phyloP scores from a whole-genome alignment of 2,113 vertebrate genomes.

The Tor tambroides region DNA sequence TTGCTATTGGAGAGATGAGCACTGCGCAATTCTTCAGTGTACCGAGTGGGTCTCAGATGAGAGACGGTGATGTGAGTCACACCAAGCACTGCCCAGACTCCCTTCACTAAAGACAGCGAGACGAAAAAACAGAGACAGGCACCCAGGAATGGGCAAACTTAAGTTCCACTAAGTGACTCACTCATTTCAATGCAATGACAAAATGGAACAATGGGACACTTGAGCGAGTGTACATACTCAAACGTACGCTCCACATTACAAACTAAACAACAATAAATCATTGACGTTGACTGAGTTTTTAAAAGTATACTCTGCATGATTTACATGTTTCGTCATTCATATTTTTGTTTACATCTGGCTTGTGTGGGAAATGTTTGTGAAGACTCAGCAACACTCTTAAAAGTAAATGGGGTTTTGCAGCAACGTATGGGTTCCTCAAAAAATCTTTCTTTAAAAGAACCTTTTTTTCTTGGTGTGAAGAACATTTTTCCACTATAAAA shows the following conservation, averaged over 20 bases:
- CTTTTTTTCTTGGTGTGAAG: background rate
- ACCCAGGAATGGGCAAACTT: conserved; percentile 27
- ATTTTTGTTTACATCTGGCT: conserved; percentile 3
- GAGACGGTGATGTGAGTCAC: conserved; percentile 32
- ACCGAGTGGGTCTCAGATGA: conserved; percentile 28
- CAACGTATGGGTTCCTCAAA: background rate
- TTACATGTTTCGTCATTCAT: background rate
- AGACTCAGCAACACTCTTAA: background rate
- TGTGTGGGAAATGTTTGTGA: background rate
- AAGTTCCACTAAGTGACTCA: conserved; percentile 46
- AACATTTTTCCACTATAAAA: background rate
- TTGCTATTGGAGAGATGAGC: conserved; percentile 13
- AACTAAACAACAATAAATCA: conserved; percentile 28
- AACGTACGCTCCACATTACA: conserved; percentile 25
- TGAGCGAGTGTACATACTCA: conserved; percentile 11
- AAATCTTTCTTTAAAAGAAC: background rate
- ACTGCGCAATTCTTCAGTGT: conserved; percentile 38
- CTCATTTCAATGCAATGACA: conserved; percentile 44
- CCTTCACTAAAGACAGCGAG: conserved; percentile 18
- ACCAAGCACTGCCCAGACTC: background rate
- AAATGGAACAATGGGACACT: conserved; percentile 31
- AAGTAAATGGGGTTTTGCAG: background rate
- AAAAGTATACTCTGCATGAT: background rate
- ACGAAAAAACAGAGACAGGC: conserved; percentile 12
- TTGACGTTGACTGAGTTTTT: background rate